phyloP scores from a whole-genome alignment of 2,113 vertebrate genomes.

The Nothocercus nigrocapillus region DNA sequence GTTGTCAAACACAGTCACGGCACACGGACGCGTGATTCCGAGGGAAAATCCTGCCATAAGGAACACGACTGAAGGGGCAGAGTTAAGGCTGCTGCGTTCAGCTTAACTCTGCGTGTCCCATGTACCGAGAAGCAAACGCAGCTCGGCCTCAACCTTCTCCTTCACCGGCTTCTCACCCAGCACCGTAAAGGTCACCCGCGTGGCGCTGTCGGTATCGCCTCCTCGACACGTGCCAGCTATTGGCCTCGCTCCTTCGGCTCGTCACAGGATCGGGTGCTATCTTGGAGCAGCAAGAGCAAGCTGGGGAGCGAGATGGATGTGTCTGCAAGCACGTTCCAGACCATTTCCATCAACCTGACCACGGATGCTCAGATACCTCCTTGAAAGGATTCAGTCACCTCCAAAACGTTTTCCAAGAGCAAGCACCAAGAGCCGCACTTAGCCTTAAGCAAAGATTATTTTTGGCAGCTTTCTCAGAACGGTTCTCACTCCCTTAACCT shows the following conservation, averaged over 20 bases:
- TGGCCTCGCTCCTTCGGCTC: fast-evolving
- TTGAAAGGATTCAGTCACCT: background rate
- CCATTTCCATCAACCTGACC: background rate
- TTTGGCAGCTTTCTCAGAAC: constrained; percentile 40
- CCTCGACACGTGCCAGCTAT: background rate
- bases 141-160: background rate
- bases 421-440: fast-evolving
- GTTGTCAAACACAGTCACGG: constrained; percentile 48
- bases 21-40: background rate
- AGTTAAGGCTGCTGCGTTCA: background rate
- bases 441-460: constrained; percentile 18
- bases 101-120: background rate
- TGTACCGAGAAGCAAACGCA: background rate
- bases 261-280: fast-evolving
- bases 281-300: background rate
- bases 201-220: background rate
- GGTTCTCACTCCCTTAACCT: constrained; percentile 8
- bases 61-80: background rate
- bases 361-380: background rate
- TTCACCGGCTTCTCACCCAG: background rate
- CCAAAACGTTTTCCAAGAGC: background rate
- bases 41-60: background rate
- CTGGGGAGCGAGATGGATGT: background rate
- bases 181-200: background rate
- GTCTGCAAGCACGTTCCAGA: background rate